Conservation (phyloP, 2,888 invertebrate species). For the Thyatira batis region DNA sequence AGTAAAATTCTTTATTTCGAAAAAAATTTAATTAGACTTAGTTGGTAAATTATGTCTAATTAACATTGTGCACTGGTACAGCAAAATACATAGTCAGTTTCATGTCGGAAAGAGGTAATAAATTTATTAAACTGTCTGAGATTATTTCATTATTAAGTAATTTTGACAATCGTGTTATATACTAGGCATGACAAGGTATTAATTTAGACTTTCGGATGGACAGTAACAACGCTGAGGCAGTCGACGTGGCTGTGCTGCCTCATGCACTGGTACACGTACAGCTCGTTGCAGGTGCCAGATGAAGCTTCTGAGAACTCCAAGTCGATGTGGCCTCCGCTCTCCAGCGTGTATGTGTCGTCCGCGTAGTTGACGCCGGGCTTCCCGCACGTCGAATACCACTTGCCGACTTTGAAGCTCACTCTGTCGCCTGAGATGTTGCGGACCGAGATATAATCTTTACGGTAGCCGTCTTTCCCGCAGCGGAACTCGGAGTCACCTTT, state of each 20-base stretch:
- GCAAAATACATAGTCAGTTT: no score
- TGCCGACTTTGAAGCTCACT: not conserved
- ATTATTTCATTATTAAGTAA: no score
- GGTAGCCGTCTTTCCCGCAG: not conserved
- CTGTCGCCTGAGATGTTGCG: not conserved
- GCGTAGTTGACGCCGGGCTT: not conserved
- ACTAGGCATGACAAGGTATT: no score
- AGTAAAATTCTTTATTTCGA: no score
- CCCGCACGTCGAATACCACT: not conserved
- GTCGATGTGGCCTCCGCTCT: not conserved
- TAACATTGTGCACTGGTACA: no score
- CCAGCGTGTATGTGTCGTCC: not conserved
- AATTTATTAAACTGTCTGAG: no score
- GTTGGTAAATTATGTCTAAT: no score
- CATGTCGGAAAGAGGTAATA: no score
- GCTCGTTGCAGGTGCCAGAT: not conserved
- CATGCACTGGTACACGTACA: not conserved
- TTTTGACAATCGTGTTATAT: no score
- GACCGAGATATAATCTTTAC: not conserved
- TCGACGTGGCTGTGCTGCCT: not conserved
- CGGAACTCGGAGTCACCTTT: not conserved
- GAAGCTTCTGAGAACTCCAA: not conserved
- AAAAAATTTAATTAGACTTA: no score
- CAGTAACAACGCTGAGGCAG: no score
- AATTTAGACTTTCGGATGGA: no score